These are phyloP conservation scores for Cololabis saira DNA, from an alignment of 2,113 vertebrate genomes.

Conservation along the genomic window DNA sequence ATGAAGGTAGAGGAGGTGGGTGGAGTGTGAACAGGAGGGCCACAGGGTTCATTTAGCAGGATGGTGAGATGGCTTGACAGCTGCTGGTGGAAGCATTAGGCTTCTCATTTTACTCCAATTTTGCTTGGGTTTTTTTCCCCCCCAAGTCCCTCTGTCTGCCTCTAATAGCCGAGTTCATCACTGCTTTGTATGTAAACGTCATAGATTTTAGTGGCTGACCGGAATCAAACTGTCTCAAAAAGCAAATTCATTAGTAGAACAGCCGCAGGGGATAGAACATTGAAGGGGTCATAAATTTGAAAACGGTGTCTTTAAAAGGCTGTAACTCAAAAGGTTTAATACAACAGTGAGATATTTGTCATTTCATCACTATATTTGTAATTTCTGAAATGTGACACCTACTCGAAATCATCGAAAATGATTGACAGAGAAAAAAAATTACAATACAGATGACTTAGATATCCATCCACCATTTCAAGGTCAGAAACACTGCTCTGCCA, in stretches of 20 bases:
- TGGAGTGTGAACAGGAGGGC: conserved; percentile 44
- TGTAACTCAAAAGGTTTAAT: conserved; percentile 32
- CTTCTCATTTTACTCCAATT: conserved; percentile 59
- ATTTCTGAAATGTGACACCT: conserved; percentile 31
- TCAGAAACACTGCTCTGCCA: conserved; percentile 14
- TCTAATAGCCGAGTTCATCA: conserved; percentile 47
- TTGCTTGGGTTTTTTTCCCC: conserved; percentile 33
- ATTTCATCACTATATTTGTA: conserved; percentile 6
- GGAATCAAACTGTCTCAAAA: conserved; percentile 28
- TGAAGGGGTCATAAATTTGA: conserved; percentile 32
- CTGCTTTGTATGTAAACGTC: not conserved
- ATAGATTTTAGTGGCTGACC: conserved; percentile 6
- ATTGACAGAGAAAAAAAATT: conserved; percentile 38
- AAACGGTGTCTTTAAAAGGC: conserved; percentile 13
- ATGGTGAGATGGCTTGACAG: conserved; percentile 53
- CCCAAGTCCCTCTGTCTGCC: conserved; percentile 5
- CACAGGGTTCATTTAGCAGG: conserved; percentile 63
- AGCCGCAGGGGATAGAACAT: conserved; percentile 20
- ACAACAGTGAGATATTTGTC: conserved; percentile 14
- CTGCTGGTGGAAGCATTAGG: conserved; percentile 61
- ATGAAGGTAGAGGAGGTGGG: conserved; percentile 46
- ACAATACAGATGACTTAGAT: conserved; percentile 36
- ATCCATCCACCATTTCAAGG: conserved; percentile 12
- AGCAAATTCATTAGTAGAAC: conserved; percentile 43
- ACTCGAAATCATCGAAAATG: conserved; percentile 24